Conservation (phyloP, 2,797 vertebrate species). For the Coendou prehensilis region DNA sequence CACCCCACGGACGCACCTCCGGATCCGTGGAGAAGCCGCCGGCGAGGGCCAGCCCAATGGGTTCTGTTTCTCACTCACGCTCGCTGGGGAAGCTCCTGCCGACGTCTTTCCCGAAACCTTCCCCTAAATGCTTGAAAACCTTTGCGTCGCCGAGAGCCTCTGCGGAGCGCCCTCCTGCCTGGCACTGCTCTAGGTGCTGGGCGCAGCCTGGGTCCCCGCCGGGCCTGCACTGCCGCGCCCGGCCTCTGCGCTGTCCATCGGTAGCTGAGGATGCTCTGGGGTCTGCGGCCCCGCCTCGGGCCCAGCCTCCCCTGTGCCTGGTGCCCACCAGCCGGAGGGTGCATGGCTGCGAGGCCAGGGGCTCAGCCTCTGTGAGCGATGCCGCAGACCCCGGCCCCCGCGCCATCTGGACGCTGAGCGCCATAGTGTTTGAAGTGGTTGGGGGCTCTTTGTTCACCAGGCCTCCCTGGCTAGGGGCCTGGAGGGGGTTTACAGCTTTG, state of each 20-base stretch:
- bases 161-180: neutral
- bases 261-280: neutral
- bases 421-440: conserved; percentile 76
- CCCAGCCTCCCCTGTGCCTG: neutral
- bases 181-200: neutral
- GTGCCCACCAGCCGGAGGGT: neutral
- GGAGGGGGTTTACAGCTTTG: conserved; percentile 83
- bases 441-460: conserved; percentile 80
- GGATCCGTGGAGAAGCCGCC: neutral
- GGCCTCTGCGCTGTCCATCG: neutral
- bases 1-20: too few relatives aligned
- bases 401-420: conserved; percentile 77
- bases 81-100: neutral
- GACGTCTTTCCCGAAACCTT: neutral
- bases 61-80: neutral
- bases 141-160: neutral
- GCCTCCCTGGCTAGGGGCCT: conserved; percentile 75
- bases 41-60: neutral
- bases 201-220: neutral
- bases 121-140: neutral
- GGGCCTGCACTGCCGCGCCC: neutral
- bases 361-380: neutral
- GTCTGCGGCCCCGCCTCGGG: neutral
- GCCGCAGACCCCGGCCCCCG: neutral
- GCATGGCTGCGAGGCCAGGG: neutral